These are phyloP conservation scores for Esox niger DNA, from an alignment of 2,113 vertebrate genomes.

Conservation along the genomic window DNA sequence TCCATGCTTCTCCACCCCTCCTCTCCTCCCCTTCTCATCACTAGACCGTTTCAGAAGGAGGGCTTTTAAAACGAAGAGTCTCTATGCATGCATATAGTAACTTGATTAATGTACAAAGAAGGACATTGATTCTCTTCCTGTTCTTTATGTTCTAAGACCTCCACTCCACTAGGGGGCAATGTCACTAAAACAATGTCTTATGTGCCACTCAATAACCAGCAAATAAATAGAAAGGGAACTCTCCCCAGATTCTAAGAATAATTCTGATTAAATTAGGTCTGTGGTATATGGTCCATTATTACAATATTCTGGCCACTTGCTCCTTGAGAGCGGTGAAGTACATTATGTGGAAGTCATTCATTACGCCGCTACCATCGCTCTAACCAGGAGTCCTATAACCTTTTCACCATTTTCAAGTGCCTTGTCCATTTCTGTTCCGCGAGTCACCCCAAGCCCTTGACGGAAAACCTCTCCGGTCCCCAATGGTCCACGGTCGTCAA, in stretches of 20 bases:
- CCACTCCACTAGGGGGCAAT: conserved; percentile 61
- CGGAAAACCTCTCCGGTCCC: conserved; percentile 68
- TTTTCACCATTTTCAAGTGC: conserved; percentile 57
- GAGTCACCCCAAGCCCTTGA: conserved; percentile 75
- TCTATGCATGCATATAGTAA: not conserved
- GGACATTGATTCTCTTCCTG: conserved; percentile 2
- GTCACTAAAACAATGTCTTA: conserved; percentile 25
- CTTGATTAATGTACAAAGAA: not conserved
- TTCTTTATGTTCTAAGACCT: conserved; percentile 27
- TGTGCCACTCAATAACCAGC: not conserved
- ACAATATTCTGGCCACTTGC: conserved; percentile 59
- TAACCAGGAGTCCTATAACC: conserved; percentile 24
- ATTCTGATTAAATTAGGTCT: not conserved
- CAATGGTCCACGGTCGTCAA: conserved; percentile 55
- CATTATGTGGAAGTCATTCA: no score
- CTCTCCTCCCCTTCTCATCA: not conserved
- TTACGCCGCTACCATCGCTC: no score
- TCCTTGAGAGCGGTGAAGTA: no score
- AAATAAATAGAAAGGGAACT: not conserved
- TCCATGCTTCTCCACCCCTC: not conserved
- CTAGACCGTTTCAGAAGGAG: not conserved
- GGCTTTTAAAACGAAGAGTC: not conserved
- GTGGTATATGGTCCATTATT: conserved; percentile 22
- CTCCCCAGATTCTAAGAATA: not conserved
- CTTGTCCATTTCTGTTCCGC: conserved; percentile 67